phyloP scores from a whole-genome alignment of 2,113 vertebrate species.

The Lycaon pictus region DNA sequence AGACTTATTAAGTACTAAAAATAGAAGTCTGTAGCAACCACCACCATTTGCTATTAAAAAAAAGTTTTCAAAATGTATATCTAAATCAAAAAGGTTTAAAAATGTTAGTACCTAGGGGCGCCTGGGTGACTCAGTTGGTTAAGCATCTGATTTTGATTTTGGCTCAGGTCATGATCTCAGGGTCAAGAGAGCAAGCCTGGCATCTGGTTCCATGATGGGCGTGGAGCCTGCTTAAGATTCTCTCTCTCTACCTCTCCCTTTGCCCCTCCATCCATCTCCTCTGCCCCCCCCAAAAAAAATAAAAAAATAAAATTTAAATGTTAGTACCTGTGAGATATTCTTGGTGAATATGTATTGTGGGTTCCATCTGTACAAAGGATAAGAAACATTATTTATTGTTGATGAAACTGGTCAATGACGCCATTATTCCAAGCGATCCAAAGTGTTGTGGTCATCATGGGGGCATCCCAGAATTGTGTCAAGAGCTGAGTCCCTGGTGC shows the following conservation, averaged over 20 bases:
- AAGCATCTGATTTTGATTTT: background rate
- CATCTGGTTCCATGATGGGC: background rate
- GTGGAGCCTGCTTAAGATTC: background rate
- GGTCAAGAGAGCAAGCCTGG: background rate
- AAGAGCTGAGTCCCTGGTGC: background rate
- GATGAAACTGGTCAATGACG: background rate
- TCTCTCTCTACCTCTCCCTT: background rate
- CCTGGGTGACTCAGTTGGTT: background rate
- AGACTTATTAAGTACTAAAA: background rate
- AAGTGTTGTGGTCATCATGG: background rate
- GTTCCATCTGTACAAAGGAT: constrained; percentile 48
- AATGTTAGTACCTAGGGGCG: background rate
- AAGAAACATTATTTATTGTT: constrained; percentile 26
- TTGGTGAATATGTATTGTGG: constrained; percentile 43
- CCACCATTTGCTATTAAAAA: background rate
- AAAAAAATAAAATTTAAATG: background rate
- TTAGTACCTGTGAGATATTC: constrained; percentile 81
- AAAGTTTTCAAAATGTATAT: background rate
- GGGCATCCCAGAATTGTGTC: background rate
- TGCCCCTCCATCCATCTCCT: background rate
- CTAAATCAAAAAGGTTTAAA: constrained; percentile 35
- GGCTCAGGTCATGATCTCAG: background rate
- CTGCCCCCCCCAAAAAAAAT: background rate
- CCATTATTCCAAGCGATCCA: background rate
- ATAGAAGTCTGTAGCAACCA: background rate